Evolutionary conservation across 1,140 invertebrate species (phyloP).

Genomic region (Copidosoma floridanum): DNA sequence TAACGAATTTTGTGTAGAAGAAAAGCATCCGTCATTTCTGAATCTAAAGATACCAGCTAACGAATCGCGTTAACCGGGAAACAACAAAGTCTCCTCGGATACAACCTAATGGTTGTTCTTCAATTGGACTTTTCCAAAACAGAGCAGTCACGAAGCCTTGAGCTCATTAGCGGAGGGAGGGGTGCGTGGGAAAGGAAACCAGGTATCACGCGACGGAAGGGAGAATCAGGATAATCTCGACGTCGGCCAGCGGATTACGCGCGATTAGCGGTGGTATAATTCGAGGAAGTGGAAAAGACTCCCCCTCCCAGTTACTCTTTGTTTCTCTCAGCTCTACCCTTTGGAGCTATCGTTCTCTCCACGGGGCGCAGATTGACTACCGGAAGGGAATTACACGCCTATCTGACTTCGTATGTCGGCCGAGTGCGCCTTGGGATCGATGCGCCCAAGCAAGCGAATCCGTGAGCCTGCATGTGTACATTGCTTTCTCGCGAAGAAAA

Average conservation of each 20-base stretch:
- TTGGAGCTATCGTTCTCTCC: neutral
- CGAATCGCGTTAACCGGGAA: too few relatives aligned
- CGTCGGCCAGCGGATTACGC: slow-evolving; percentile 5
- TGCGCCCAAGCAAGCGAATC: neutral
- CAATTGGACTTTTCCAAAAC: neutral
- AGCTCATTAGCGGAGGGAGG: slow-evolving; percentile 8
- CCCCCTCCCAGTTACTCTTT: neutral
- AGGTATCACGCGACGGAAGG: too few relatives aligned
- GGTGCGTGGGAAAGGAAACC: neutral
- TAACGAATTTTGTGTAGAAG: too few relatives aligned
- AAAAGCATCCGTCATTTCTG: too few relatives aligned
- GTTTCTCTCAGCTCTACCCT: neutral
- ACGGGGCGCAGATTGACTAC: slow-evolving; percentile 3
- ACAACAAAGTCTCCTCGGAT: too few relatives aligned
- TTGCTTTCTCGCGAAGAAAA: too few relatives aligned
- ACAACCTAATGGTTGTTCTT: too few relatives aligned
- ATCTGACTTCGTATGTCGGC: slow-evolving; percentile 2
- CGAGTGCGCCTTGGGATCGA: slow-evolving; percentile 1
- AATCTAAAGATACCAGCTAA: too few relatives aligned
- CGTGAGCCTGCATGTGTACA: neutral
- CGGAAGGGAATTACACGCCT: slow-evolving; percentile 18
- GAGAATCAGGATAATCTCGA: slow-evolving; percentile 5
- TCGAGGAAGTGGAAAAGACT: slow-evolving; percentile 7
- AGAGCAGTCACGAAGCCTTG: neutral
- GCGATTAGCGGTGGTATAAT: slow-evolving; percentile 20